Evolutionary conservation across 2,113 vertebrate species (phyloP).

Genomic region (Plecturocebus donacophilus): DNA sequence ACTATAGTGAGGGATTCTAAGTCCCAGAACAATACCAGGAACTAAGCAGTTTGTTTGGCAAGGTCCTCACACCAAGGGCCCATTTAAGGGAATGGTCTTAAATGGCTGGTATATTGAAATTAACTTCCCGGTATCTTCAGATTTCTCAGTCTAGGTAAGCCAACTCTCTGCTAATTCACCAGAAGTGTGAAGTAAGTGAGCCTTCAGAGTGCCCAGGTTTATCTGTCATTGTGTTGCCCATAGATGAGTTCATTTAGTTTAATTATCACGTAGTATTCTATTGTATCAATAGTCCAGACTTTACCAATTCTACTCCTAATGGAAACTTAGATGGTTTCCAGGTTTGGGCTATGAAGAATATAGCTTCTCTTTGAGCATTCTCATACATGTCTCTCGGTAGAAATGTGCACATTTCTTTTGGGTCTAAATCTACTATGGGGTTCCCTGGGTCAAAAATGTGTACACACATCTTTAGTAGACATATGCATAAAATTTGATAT

Average conservation of each 20-base stretch:
- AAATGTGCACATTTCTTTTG: not conserved
- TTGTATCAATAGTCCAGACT: not conserved
- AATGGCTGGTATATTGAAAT: not conserved
- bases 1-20: not conserved
- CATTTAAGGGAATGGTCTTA: not conserved
- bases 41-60: not conserved
- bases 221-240: not conserved
- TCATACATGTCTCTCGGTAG: not conserved
- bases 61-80: no score
- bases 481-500: not conserved
- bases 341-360: not conserved
- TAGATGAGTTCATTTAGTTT: not conserved
- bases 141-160: not conserved
- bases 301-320: not conserved
- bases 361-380: not conserved
- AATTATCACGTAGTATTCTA: not conserved
- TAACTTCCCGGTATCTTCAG: not conserved
- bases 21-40: not conserved
- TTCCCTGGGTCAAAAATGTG: not conserved
- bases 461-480: not conserved
- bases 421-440: not conserved
- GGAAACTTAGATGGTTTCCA: not conserved
- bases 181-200: not conserved
- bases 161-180: not conserved
- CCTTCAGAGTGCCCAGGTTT: not conserved